A percentile compares a stretch with the other conserved stretches of the same genome.
Conservation (phyloP, 2,797 vertebrate genomes). For the Todus mexicanus region DNA sequence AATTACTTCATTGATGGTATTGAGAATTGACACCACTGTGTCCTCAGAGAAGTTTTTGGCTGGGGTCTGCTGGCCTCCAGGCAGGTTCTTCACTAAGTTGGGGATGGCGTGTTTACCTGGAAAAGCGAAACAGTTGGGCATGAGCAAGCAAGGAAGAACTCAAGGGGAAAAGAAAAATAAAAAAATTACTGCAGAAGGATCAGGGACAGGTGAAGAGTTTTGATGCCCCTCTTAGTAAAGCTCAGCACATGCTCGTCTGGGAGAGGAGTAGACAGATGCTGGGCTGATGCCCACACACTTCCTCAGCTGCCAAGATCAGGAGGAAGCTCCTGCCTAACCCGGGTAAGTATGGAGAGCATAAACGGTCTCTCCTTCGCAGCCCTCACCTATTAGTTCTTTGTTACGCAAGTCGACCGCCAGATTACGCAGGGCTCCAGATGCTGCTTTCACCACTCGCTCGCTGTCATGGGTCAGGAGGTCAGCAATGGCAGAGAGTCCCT, state of each 20-base stretch:
- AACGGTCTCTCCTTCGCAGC: fast-evolving
- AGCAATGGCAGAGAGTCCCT: conserved; percentile 88
- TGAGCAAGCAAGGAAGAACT: neutral
- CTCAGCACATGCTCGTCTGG: neutral
- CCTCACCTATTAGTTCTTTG: conserved; percentile 89
- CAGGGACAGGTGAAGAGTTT: fast-evolving
- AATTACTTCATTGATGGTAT: conserved; percentile 91
- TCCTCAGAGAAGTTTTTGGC: conserved; percentile 86
- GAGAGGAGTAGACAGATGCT: fast-evolving
- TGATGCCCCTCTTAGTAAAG: fast-evolving
- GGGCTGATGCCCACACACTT: fast-evolving
- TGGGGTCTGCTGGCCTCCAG: conserved; percentile 86
- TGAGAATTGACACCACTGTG: conserved; percentile 89
- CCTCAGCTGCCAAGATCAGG: neutral
- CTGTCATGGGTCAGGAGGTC: conserved; percentile 86
- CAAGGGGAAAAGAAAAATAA: too few relatives aligned
- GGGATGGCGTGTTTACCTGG: conserved; percentile 90
- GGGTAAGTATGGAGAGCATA: fast-evolving
- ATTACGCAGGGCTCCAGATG: conserved; percentile 92
- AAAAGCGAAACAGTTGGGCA: neutral
- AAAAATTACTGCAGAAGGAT: neutral
- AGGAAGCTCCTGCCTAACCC: neutral
- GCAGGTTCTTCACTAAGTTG: conserved; percentile 87
- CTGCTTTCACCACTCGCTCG: conserved; percentile 91
- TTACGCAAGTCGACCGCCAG: conserved; percentile 90